phyloP scores from a whole-genome alignment of 2,797 vertebrate genomes.

The Sparidentex hasta region DNA sequence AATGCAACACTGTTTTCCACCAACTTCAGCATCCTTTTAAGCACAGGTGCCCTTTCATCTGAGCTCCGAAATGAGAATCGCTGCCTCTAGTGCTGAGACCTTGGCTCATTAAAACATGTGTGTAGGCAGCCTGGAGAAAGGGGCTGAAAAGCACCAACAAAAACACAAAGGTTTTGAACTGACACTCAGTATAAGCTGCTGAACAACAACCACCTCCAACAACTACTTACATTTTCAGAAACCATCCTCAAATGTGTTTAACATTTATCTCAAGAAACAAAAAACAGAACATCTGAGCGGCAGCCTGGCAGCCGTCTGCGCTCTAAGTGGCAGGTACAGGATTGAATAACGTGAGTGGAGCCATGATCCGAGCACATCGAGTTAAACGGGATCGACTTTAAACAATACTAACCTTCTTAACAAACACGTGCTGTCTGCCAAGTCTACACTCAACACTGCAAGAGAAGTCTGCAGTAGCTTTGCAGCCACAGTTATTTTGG shows the following conservation, averaged over 20 bases:
- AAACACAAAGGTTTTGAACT: slow-evolving; percentile 8
- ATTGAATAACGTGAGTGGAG: slow-evolving; percentile 21
- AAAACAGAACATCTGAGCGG: slow-evolving; percentile 47
- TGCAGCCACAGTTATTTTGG: slow-evolving; percentile 44
- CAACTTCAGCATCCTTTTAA: slow-evolving; percentile 30
- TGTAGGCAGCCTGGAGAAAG: neutral
- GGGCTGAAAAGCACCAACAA: slow-evolving; percentile 13
- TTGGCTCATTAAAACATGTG: slow-evolving; percentile 17
- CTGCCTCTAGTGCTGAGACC: neutral
- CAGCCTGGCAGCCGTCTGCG: slow-evolving; percentile 27
- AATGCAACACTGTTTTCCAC: slow-evolving; percentile 2
- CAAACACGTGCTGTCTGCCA: slow-evolving; percentile 37
- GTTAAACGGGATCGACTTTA: slow-evolving; percentile 40
- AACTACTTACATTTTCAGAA: slow-evolving; percentile 23
- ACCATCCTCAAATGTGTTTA: neutral
- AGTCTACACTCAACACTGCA: slow-evolving; percentile 15
- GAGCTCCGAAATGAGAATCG: slow-evolving; percentile 2
- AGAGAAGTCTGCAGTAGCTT: slow-evolving; percentile 26
- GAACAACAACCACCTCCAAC: slow-evolving; percentile 17
- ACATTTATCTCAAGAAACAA: neutral
- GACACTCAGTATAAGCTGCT: neutral
- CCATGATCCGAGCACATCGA: neutral
- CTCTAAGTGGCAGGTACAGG: slow-evolving; percentile 27
- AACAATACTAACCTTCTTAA: slow-evolving; percentile 29
- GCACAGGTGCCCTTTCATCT: slow-evolving; percentile 29